Percentiles rank a stretch among this genome's conserved stretches.
These are phyloP conservation scores for Cairina moschata DNA, from an alignment of 2,113 vertebrate genomes.

Conservation along the genomic window DNA sequence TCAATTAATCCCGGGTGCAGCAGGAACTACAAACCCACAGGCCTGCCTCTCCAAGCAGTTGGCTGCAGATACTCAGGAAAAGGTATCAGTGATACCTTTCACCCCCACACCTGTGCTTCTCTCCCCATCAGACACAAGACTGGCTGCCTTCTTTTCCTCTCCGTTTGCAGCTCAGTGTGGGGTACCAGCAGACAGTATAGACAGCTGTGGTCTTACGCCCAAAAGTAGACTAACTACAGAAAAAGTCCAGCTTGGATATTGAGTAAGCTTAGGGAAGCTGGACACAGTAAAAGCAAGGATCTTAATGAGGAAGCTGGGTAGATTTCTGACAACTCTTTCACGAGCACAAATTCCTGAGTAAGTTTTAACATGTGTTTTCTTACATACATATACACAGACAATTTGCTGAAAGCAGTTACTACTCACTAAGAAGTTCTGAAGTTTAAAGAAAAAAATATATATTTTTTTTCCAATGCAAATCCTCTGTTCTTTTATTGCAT, in stretches of 20 bases:
- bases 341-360: neutral
- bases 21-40: neutral
- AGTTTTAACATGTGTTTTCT: neutral
- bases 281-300: neutral
- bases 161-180: neutral
- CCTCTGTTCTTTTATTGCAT: neutral
- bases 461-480: neutral
- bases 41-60: neutral
- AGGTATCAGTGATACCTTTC: rapidly evolving
- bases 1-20: neutral
- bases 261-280: neutral
- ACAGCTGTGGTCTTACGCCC: neutral
- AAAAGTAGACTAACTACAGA: neutral
- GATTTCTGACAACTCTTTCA: neutral
- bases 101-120: neutral
- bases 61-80: neutral
- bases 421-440: neutral
- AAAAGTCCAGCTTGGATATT: neutral
- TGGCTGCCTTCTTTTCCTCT: neutral
- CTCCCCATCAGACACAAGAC: neutral
- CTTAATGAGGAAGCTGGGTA: neutral
- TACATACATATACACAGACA: neutral
- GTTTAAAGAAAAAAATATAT: neutral
- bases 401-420: neutral
- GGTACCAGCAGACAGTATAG: neutral